phyloP scores from a whole-genome alignment of 2,113 vertebrate species.

The Butastur rufipennis region DNA sequence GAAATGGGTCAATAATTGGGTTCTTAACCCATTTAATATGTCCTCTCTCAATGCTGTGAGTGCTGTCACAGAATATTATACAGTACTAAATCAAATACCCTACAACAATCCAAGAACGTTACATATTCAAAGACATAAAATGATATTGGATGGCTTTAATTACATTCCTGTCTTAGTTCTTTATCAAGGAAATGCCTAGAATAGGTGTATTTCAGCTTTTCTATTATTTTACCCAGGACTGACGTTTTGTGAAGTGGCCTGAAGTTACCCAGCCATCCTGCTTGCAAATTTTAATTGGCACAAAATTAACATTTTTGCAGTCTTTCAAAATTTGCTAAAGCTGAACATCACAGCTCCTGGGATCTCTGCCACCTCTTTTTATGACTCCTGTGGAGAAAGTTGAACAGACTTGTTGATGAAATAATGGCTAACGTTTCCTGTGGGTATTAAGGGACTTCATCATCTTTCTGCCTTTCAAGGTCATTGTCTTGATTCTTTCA shows the following conservation, averaged over 20 bases:
- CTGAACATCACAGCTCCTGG: background rate
- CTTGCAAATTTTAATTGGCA: background rate
- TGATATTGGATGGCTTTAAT: background rate
- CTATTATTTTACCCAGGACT: background rate
- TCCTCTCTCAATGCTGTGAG: background rate
- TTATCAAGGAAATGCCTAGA: background rate
- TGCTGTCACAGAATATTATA: background rate
- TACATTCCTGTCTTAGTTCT: background rate
- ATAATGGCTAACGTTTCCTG: background rate
- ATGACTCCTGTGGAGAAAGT: background rate
- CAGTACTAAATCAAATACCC: background rate
- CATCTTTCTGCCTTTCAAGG: background rate
- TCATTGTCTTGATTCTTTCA: background rate
- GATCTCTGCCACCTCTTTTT: background rate
- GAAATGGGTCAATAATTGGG: background rate
- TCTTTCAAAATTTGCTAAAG: background rate
- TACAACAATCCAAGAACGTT: background rate
- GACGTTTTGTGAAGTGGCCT: background rate
- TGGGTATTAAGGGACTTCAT: background rate
- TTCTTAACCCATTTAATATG: background rate
- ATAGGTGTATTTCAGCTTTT: background rate
- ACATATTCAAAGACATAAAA: background rate
- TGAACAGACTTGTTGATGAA: background rate
- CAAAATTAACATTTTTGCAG: background rate
- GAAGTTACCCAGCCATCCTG: background rate